Base-by-base conservation (phyloP, 2,888 invertebrate genomes). In the Drosophila niveifrons region DNA sequence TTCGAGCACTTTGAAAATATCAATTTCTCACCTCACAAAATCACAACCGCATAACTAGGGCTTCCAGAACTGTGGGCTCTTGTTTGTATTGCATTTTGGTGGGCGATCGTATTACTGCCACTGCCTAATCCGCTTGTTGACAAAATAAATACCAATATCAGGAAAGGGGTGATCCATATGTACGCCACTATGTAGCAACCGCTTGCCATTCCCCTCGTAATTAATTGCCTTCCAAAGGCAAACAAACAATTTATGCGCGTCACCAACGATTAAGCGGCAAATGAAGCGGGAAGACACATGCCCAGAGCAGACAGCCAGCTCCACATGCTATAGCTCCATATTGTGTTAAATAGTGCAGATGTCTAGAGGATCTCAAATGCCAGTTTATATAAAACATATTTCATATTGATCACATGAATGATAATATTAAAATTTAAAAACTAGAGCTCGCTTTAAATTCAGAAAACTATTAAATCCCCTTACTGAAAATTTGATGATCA, bases 221-320 rank as follows among this genome's bases (percentile, higher is more conserved):
- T 82, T 82, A 81, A 81, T 81, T 80, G 80, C 70, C 71, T 66
- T 11, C 43, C 13, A 36, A 67, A 66, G 17, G 44, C 51, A 56
- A 67, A 53, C 68, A 23, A 52, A 72, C 55, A 87, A 86, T 89
- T 85, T 87, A 85, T 85, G 87, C 63, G 66, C 78, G 83, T 88
- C 90, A 90, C 83, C 89, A 87, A 72, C 78, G 89, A 84, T 90
- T 87, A 83, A 65, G 72, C 48, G 65, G 69, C 67, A 72, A 88
- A 86, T 67, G 72, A 86, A 57, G 87, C 71, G 72, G 43, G 23
- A 10, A 70, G 81, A 80, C 86, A 84, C 83, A 88, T 86, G 88
- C 56, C 59, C 58, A 44, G 29, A 47, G 17, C 9, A 23, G 23
- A 23, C 23, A 23, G 23, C 6, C 23, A 51, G 51, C 52, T 13